phyloP scores from a whole-genome alignment of 1,140 invertebrate species.

The Wiebesia pumilae region DNA sequence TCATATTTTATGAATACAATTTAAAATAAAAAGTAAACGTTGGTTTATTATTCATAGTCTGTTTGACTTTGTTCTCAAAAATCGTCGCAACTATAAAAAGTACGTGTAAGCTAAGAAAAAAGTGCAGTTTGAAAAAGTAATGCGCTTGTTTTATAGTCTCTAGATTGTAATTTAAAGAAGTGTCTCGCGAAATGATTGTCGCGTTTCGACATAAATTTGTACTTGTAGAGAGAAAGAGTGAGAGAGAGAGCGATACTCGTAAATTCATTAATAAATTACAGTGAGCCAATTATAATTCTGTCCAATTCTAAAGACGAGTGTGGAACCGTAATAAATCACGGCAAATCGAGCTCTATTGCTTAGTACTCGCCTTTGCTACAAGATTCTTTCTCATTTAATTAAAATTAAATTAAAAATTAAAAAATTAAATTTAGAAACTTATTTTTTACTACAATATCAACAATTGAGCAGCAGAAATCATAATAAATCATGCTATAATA shows the following conservation, averaged over 20 bases:
- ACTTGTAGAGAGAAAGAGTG: constrained; percentile 8
- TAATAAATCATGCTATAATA: too few species aligned
- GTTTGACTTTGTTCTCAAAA: not conserved
- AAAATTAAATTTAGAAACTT: too few species aligned
- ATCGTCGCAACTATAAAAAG: not conserved
- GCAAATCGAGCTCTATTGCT: constrained; percentile 59
- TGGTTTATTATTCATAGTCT: not conserved
- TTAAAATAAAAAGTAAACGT: not conserved
- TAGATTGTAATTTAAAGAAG: constrained; percentile 27
- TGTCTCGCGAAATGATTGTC: constrained; percentile 1
- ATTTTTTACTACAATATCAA: too few species aligned
- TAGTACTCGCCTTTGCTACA: not conserved
- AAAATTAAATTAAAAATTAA: too few species aligned
- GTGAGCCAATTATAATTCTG: constrained; percentile 67
- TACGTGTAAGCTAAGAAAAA: not conserved
- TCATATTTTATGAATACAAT: not conserved
- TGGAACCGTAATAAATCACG: constrained; percentile 62
- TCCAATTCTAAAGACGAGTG: constrained; percentile 61
- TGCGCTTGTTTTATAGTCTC: not conserved
- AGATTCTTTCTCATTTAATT: constrained; percentile 1
- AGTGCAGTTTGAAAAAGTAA: not conserved
- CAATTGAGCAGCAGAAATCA: too few species aligned
- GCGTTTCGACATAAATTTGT: constrained; percentile 13
- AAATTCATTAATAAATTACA: constrained; percentile 68
- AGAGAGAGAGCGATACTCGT: constrained; percentile 54